Evolutionary conservation across 2,113 vertebrate species (phyloP), one percentile per base, ranked within the genome.

Genomic region (Thalassoma bifasciatum): DNA sequence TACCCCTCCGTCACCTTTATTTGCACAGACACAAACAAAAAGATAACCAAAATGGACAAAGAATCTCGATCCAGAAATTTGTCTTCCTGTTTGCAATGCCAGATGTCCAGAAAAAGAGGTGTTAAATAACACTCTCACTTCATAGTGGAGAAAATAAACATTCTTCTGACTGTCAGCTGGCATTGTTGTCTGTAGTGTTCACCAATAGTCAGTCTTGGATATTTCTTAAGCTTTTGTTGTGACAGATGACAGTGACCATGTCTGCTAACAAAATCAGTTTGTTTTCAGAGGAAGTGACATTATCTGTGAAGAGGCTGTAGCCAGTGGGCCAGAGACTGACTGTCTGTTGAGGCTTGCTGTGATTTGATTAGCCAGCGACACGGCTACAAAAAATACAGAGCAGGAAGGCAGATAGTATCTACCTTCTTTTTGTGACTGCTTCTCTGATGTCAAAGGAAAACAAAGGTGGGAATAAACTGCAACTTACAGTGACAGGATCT

Each of bases 201-300:
- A 70, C 53, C 47, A 26, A 22, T 24, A 17, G 51, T 77, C 34
- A 73, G 21, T 59, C 72, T 26, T 47, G 9, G 0, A 12, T 24
- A 17, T 54, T 51, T 42, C 23, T 70, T 50, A 67, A 38, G 58
- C 22, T 66, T 56, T 59, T 74, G 54, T 54, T 67, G 38, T 88
- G 78, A 88, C 24, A 51, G 70, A 74, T 76, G 71, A 65, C 80
- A 84, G 65, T 62, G 60, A 51, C 52, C 50, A 26, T 73, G 37
- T 38, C 74, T 66, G 53, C 49, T 79, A 75, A 69, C 70, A 81
- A 71, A 67, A 82, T 72, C 70, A 21, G 40, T 83, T 79, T 82
- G 59, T 79, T 84, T 89, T 86, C 49, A 60, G 46, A 79, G 70
- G 60, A 89, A 92, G 84, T 70, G 79, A 76, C 83, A 85, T 88